These are phyloP conservation scores for Drosophila anceps DNA, from an alignment of 2,888 invertebrate species.

Conservation along the genomic window DNA sequence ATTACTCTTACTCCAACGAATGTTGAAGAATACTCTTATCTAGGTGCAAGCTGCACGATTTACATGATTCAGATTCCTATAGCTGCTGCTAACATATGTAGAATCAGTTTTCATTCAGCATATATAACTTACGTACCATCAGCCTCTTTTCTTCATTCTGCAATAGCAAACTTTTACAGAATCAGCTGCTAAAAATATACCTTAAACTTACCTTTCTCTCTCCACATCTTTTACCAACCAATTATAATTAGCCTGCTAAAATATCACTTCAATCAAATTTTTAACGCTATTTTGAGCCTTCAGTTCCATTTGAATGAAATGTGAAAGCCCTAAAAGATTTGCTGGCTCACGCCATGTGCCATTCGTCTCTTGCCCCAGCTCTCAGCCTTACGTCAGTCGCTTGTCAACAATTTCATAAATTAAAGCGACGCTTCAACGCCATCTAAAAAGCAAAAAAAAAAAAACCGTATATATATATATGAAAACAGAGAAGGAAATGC, in stretches of 20 bases:
- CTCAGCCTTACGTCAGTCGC: not conserved
- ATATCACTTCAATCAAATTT: not conserved
- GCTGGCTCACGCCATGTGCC: not conserved
- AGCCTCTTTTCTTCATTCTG: not conserved
- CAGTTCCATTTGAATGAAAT: constrained; percentile 4
- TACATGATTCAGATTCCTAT: not conserved
- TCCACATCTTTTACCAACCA: not conserved
- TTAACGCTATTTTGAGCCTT: not conserved
- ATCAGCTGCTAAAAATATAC: too few species aligned
- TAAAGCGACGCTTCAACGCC: constrained; percentile 61
- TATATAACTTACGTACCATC: not conserved
- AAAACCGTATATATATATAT: too few species aligned
- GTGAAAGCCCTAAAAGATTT: not conserved
- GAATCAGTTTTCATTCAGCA: not conserved
- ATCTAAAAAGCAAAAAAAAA: not conserved
- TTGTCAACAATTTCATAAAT: constrained; percentile 74
- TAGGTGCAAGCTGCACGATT: too few species aligned
- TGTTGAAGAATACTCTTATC: too few species aligned
- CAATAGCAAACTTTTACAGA: not conserved
- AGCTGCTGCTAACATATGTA: too few species aligned
- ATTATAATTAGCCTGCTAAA: too few species aligned
- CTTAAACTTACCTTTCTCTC: not conserved
- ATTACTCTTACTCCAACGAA: too few species aligned
- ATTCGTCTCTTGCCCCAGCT: not conserved
- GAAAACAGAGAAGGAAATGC: constrained; percentile 8